phyloP scores from a whole-genome alignment of 2,797 vertebrate genomes.

The Kryptopterus vitreolus region DNA sequence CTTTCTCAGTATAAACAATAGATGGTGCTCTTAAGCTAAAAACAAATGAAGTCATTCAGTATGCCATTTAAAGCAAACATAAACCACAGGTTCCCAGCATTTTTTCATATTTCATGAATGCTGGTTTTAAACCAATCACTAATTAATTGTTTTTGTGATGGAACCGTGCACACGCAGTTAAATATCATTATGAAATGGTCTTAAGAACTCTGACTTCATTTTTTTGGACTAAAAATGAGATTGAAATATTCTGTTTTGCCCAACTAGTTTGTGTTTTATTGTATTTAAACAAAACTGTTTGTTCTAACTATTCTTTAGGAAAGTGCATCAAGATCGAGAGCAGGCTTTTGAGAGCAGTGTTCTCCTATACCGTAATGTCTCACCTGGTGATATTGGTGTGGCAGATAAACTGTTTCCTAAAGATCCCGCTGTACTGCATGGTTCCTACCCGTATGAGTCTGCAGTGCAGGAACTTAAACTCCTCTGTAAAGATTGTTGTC shows the following conservation, averaged over 20 bases:
- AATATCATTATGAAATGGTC: too few species aligned
- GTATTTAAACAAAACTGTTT: neutral
- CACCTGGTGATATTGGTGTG: constrained; percentile 81
- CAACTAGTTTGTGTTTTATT: neutral
- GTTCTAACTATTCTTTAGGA: constrained; percentile 66
- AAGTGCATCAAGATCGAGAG: constrained; percentile 76
- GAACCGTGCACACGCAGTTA: too few species aligned
- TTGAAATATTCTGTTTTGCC: too few species aligned
- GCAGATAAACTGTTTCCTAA: constrained; percentile 77
- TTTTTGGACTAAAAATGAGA: neutral
- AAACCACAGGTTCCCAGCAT: neutral
- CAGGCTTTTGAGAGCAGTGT: constrained; percentile 77
- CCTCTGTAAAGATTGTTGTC: constrained; percentile 80
- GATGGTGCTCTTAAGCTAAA: constrained; percentile 48
- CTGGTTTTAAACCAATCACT: neutral
- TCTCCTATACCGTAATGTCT: constrained; percentile 69
- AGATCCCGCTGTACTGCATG: constrained; percentile 45
- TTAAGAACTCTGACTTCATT: neutral
- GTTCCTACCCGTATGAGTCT: constrained; percentile 76
- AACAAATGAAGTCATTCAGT: neutral
- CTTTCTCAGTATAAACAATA: constrained; percentile 36
- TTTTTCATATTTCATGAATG: neutral
- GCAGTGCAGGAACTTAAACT: constrained; percentile 84
- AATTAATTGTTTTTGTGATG: neutral
- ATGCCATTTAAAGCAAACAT: neutral